Evolutionary conservation across 1,140 invertebrate species (phyloP).

Genomic region (Cyclina sinensis): DNA sequence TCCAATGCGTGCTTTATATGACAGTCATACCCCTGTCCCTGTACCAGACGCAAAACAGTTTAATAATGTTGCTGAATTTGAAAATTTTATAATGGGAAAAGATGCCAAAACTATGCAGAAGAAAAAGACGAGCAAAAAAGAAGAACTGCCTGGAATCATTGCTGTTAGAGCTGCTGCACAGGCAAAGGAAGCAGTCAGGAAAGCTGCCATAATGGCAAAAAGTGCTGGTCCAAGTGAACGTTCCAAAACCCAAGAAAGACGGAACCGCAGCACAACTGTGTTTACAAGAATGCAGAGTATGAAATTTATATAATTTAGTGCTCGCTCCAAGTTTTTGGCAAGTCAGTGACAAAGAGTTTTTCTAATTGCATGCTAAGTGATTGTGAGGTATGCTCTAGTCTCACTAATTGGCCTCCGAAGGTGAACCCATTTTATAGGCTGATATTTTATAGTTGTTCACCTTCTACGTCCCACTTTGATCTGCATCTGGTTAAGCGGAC

Average conservation of each 20-base stretch:
- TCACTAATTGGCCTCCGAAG: no score
- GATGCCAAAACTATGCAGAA: conserved; percentile 25
- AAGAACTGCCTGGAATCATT: conserved; percentile 27
- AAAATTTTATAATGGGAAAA: conserved; percentile 69
- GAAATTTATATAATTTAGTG: no score
- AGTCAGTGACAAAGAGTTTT: no score
- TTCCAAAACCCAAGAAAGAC: conserved; percentile 43
- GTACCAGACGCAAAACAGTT: conserved; percentile 69
- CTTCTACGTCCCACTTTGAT: no score
- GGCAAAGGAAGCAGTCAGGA: conserved; percentile 53
- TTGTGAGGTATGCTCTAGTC: no score
- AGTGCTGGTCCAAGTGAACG: conserved; percentile 31
- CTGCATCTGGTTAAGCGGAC: no score
- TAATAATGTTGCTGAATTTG: conserved; percentile 78
- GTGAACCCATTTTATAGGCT: no score
- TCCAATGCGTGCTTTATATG: conserved; percentile 73
- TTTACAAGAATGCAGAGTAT: conserved; percentile 76
- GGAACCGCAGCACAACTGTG: conserved; percentile 66
- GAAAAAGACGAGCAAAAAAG: conserved; percentile 4
- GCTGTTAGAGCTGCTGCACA: conserved; percentile 21
- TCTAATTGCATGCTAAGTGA: no score
- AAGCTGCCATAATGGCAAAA: conserved; percentile 43
- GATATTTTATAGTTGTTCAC: no score
- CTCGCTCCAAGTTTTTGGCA: no score
- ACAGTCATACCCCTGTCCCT: conserved; percentile 6